Evolutionary conservation across 2,113 vertebrate genomes (phyloP).

Genomic region (Rafetus swinhoei): DNA sequence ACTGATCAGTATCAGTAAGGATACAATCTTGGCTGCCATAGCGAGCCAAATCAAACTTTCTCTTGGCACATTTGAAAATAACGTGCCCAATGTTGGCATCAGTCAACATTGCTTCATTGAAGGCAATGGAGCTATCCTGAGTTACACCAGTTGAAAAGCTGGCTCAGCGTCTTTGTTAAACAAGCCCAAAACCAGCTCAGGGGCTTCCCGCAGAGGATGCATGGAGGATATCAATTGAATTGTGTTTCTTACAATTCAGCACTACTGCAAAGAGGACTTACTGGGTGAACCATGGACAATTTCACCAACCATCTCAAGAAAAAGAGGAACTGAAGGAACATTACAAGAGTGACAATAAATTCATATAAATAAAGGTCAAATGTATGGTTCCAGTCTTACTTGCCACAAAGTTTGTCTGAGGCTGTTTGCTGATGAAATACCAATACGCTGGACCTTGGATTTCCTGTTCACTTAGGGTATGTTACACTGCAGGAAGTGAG

Average conservation of each 20-base stretch:
- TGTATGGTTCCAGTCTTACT: background rate
- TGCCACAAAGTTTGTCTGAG: background rate
- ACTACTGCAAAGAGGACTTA: background rate
- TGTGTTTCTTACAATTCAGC: background rate
- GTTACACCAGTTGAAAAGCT: fast-evolving
- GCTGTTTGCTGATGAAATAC: background rate
- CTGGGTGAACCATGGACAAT: fast-evolving
- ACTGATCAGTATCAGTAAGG: conserved; percentile 12
- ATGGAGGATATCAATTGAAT: background rate
- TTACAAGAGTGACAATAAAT: background rate
- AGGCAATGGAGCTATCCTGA: background rate
- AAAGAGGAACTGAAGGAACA: background rate
- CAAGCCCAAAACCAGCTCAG: background rate
- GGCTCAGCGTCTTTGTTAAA: background rate
- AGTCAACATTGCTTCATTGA: fast-evolving
- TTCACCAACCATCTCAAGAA: background rate
- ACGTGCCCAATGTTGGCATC: fast-evolving
- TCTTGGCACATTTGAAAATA: background rate
- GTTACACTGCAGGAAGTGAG: too few species aligned
- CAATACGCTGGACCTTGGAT: background rate
- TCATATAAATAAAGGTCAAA: background rate
- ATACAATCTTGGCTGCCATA: background rate
- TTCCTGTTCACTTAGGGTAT: background rate
- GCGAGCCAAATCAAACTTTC: fast-evolving
- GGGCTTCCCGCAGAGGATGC: background rate